phyloP scores from a whole-genome alignment of 2,888 invertebrate genomes.

The Merodon equestris region DNA sequence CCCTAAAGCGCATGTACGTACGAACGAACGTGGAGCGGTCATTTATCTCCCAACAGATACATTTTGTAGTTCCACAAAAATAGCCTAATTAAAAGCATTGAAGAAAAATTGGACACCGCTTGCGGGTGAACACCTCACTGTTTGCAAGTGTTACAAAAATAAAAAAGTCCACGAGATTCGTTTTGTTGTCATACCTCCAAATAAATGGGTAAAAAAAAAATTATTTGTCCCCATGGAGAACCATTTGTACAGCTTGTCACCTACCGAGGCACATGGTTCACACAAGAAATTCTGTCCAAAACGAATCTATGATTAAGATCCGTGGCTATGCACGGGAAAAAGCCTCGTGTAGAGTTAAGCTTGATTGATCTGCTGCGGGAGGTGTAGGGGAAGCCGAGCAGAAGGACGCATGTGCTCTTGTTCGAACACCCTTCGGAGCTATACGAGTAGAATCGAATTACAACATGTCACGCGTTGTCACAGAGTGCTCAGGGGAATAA shows the following conservation, averaged over 20 bases:
- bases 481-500: constrained; percentile 47
- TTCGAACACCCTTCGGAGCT: too few species aligned
- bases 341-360: too few species aligned
- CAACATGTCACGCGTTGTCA: constrained; percentile 51
- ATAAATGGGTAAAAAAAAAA: too few species aligned
- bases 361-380: too few species aligned
- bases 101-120: constrained; percentile 62
- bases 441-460: constrained; percentile 49
- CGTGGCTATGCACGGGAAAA: too few species aligned
- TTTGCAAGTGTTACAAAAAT: constrained; percentile 35
- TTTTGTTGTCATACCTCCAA: too few species aligned
- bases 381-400: too few species aligned
- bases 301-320: constrained; percentile 22
- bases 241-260: too few species aligned
- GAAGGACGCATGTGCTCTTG: neutral
- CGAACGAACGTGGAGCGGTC: neutral
- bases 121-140: constrained; percentile 43
- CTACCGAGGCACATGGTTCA: too few species aligned
- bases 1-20: constrained; percentile 48
- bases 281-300: constrained; percentile 26
- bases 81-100: constrained; percentile 62
- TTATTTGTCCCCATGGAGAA: too few species aligned
- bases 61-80: constrained; percentile 50
- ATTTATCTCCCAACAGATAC: constrained; percentile 40
- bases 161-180: constrained; percentile 11